Base-by-base conservation (phyloP, 2,113 vertebrate genomes). In the Phyllostomus discolor region DNA sequence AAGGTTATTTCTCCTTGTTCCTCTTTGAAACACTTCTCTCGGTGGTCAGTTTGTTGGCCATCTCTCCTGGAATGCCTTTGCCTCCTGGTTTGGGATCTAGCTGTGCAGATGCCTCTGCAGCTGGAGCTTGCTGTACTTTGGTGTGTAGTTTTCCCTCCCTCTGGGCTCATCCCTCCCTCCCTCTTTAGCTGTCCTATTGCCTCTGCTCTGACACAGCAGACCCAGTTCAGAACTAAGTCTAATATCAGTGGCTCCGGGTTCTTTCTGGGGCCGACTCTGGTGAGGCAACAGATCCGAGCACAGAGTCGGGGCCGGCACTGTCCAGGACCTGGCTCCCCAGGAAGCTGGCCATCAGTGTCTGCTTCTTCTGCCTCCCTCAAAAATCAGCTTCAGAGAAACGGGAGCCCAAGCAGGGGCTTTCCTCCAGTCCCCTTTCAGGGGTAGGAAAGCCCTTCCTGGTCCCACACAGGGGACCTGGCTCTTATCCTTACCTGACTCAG, bases 331-430 rank as follows among this genome's bases (percentile, higher is more conserved):
- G 48, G 16, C 17, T 28, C 11, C n/a, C 52, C 0, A 15, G 16
- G 50, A 52, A 52, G 24, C 28, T n/a, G 75, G 31, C 31, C 62
- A 4, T 33, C 62, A 2, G 2, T n/a, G 16, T 16, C 38, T 35
- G 20, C 57, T 87, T 48, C 64, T 72, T 48, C 82, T 19, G 1
- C 57, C 41, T 24, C 22, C 41, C 41, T 43, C 3, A 3, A 24
- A 52, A n/a, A 1, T 0, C 26, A 46, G 26, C 35, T 62, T 76
- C 28, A 0, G 59, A 43, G n/a, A 26, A 26, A 16, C 1, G 1
- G 41, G 3, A 12, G 10, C 0, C 31, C 0, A 4, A 76, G 78
- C 5, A 4, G 26, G 7, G 3, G 54, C 20, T 50, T 22, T 20
- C 38, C 35, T 92, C 35, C 76, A 12, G 43, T 33, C 57, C 87